Evolutionary conservation across 1,140 invertebrate genomes (phyloP), one percentile per base, ranked within the genome.

Genomic region (Zaprionus kolodkinae): DNA sequence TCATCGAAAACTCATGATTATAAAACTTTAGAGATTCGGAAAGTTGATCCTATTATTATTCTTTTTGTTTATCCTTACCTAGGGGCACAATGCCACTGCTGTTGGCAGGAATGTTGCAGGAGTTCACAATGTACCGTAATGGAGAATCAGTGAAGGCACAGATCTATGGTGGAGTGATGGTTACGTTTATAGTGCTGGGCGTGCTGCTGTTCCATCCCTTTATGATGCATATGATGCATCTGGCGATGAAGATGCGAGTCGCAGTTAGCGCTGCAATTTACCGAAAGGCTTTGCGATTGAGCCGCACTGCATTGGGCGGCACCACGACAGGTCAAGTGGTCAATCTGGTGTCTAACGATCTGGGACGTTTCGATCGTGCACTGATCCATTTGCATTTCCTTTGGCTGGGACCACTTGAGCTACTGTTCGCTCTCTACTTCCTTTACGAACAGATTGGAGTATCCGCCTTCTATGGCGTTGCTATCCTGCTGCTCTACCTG

Each of bases 291-390:
- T 81, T 96, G 17, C 93, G 93, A 15, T 80, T 96, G 6, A 96
- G 95, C 65, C 94, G 93, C 65, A 95, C 94, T 0, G 95, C 97
- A 0, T 79, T 98, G 27, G 95, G 95, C 0, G 94, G 96, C 74
- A 96, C 96, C 2, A 96, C 97, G 6, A 95, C 95, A 6, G 97
- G 97, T 0, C 97, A 98, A 93, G 95, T 98, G 36, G 86, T 91
- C 1, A 96, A 96, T 85, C 85, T 96, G 27, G 93, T 96, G 72
- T 95, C 95, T 12, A 96, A 96, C 82, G 95, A 96, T 65, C 81
- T 93, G 30, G 92, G 85, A 5, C 91, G 93, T n/a, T 93, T 93
- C 54, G 93, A 93, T 81, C 72, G 86, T 6, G 81, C 88, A 3
- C 36, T 92, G 40, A 79, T 93, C 11, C 93, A 93, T 60, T 56